These are phyloP conservation scores for Antennarius maculatus DNA, from an alignment of 2,797 vertebrate species.

Conservation along the genomic window DNA sequence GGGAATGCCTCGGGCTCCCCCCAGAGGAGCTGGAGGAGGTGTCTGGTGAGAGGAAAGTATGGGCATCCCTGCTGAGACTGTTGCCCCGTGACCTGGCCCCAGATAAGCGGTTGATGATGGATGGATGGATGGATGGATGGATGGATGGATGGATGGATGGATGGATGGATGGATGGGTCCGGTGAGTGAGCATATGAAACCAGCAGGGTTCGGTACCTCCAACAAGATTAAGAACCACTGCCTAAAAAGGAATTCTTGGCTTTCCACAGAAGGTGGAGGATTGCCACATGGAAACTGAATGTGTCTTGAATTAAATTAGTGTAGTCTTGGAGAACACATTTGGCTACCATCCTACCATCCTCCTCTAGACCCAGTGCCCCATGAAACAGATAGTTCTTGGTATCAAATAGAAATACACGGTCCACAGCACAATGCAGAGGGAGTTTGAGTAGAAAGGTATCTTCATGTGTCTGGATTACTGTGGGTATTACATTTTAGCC, in stretches of 20 bases:
- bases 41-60: no score
- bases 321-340: slow-evolving; percentile 20
- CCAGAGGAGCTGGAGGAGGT: no score
- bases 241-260: slow-evolving; percentile 1
- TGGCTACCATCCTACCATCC: slow-evolving; percentile 15
- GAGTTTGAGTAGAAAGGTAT: neutral
- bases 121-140: no score
- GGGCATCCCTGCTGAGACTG: no score
- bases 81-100: no score
- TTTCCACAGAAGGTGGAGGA: slow-evolving; percentile 5
- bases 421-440: slow-evolving; percentile 10
- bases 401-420: slow-evolving; percentile 18
- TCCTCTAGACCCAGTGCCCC: slow-evolving; percentile 9
- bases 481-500: no score
- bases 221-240: neutral
- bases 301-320: slow-evolving; percentile 26
- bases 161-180: no score
- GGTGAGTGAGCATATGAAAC: neutral
- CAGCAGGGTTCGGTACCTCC: neutral
- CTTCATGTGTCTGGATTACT: no score
- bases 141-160: no score
- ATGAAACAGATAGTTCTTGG: slow-evolving; percentile 29
- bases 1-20: no score
- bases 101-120: no score
- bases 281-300: slow-evolving; percentile 14